Base-by-base conservation (phyloP, 2,113 vertebrate genomes). In the Macrotis lagotis region DNA sequence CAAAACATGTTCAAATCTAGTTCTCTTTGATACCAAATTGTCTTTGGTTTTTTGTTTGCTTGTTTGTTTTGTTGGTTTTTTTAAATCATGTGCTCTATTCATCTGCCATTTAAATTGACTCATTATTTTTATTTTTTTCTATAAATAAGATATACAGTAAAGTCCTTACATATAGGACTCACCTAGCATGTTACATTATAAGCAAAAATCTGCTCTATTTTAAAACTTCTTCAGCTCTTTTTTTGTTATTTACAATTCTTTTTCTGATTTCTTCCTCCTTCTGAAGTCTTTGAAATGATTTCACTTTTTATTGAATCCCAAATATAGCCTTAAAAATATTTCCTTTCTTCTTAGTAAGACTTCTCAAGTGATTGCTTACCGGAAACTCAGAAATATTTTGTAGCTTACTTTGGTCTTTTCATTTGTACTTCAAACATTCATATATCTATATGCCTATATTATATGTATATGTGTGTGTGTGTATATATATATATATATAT, bases 341-440 rank as follows among this genome's bases (percentile, higher is more conserved):
- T 26, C 25, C 25, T 91, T 31, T 7, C 31, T 88, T 59, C n/a
- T 14, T 90, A 52, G 26, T 66, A 37, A 66, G 59, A 25, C 16
- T 11, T 83, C n/a, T 25, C 50, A 94, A 44, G 52, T 47, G 51
- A 26, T 28, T 31, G 37, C 16, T 3, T 0, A 10, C 26, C 1
- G 0, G 25, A 55, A 89, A 47, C 22, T 11, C 0, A 0, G 19
- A 50, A 89, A 47, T 31, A 26, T 51, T 89, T 52, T 11, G 25
- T 89, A 47, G 8, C 25, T 51, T 8, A 1, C 48, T 59, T 55
- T 91, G 25, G 25, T 48, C 19, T 11, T 59, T 89, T 3, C 89
- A 1, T 28, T 51, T 25, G 50, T 19, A 22, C 16, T 44, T 22
- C 6, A 66, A 66, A 37, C 31, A 66, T 37, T 3, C 14, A 83